phyloP scores from a whole-genome alignment of 2,888 invertebrate species.

The Mythimna lalbum region DNA sequence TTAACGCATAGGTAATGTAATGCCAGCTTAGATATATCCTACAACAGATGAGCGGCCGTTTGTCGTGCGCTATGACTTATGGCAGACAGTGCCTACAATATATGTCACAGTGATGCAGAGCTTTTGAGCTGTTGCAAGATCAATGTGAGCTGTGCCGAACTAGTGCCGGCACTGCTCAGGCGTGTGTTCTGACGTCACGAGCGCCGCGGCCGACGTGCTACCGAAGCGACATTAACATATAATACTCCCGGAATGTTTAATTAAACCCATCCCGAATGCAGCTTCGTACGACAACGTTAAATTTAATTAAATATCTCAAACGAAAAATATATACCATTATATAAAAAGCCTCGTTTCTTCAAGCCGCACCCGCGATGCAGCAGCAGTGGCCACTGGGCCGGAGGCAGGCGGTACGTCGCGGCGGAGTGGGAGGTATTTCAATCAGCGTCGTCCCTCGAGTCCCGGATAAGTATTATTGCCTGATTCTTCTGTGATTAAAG shows the following conservation, averaged over 20 bases:
- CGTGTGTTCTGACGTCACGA: background rate
- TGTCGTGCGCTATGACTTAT: slow-evolving; percentile 21
- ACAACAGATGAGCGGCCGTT: slow-evolving; percentile 16
- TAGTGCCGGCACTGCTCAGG: background rate
- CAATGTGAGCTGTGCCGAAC: background rate
- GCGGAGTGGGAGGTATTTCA: slow-evolving; percentile 53
- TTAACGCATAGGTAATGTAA: slow-evolving; percentile 2
- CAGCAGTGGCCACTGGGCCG: background rate
- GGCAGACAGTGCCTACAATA: background rate
- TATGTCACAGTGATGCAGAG: slow-evolving; percentile 1
- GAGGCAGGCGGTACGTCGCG: slow-evolving; percentile 4
- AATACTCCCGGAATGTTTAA: slow-evolving; percentile 36
- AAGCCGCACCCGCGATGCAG: slow-evolving; percentile 27
- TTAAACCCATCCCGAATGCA: slow-evolving; percentile 31
- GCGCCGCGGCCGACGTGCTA: background rate
- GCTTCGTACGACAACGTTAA: slow-evolving; percentile 4
- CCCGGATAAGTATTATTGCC: slow-evolving; percentile 60
- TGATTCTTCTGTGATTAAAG: slow-evolving; percentile 64
- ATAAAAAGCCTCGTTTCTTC: slow-evolving; percentile 10
- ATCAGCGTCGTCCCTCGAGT: slow-evolving; percentile 55
- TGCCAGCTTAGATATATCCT: slow-evolving; percentile 5
- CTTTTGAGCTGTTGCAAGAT: slow-evolving; percentile 6
- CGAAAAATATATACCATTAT: slow-evolving; percentile 18
- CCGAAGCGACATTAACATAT: slow-evolving; percentile 1
- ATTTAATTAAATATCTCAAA: slow-evolving; percentile 41